Evolutionary conservation across 2,888 invertebrate genomes (phyloP).

Genomic region (Callyntrura guangdongensis): DNA sequence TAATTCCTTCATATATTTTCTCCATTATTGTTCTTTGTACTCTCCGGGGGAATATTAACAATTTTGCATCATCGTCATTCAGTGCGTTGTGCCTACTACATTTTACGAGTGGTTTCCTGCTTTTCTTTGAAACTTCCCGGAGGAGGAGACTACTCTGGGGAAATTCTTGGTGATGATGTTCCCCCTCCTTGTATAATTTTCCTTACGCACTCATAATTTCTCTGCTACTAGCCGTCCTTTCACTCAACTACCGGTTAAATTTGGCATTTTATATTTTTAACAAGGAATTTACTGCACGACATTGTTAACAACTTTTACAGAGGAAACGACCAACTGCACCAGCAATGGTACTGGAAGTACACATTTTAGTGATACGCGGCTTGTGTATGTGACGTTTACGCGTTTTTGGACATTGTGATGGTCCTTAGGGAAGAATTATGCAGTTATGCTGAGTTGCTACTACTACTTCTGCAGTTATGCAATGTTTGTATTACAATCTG

Average conservation of each 20-base stretch:
- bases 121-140: background rate
- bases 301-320: slow-evolving; percentile 44
- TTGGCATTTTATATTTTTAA: slow-evolving; percentile 46
- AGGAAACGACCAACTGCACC: slow-evolving; percentile 11
- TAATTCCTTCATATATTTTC: background rate
- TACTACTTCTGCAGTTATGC: background rate
- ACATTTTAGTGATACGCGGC: background rate
- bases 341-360: background rate
- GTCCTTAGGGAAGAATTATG: background rate
- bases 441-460: background rate
- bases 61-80: slow-evolving; percentile 25
- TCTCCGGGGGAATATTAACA: slow-evolving; percentile 25
- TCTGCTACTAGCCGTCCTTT: background rate
- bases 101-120: slow-evolving; percentile 36
- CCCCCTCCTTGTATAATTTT: background rate
- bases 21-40: background rate
- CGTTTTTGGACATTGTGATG: background rate
- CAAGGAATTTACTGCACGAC: slow-evolving; percentile 57
- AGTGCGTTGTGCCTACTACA: too few species aligned
- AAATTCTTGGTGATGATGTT: background rate
- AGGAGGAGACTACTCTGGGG: background rate
- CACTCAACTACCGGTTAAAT: slow-evolving; percentile 50
- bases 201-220: background rate
- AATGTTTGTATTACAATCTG: slow-evolving; percentile 15
- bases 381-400: background rate